These are phyloP conservation scores for Tychaedon coryphoeus DNA, from an alignment of 2,113 vertebrate species.

Conservation along the genomic window DNA sequence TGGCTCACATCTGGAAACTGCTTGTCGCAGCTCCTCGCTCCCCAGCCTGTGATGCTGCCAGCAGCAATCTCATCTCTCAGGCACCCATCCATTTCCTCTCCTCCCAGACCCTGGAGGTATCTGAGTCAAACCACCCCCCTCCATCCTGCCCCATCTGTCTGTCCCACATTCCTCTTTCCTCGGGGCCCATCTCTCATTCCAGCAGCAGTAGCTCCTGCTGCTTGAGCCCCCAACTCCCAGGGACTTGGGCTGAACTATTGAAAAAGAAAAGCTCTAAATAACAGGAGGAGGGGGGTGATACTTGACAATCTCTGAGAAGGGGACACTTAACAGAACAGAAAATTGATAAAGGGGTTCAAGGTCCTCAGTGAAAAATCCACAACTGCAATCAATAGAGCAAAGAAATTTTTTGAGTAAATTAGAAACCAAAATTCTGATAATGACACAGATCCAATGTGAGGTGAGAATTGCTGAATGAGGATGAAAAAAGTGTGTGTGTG, in stretches of 20 bases:
- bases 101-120: neutral
- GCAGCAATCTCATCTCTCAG: conserved; percentile 14
- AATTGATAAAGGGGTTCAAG: neutral
- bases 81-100: neutral
- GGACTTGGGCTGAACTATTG: neutral
- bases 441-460: neutral
- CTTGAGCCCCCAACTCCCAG: neutral
- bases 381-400: neutral
- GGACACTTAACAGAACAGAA: neutral
- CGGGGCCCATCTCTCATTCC: neutral
- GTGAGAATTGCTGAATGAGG: neutral
- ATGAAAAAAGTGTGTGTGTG: neutral
- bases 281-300: neutral
- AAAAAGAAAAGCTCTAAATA: neutral
- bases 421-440: neutral
- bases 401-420: neutral
- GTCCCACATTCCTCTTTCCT: conserved; percentile 15
- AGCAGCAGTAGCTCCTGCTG: neutral
- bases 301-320: neutral
- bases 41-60: conserved; percentile 22
- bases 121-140: neutral
- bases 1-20: neutral
- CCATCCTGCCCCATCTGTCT: conserved; percentile 12
- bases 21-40: neutral
- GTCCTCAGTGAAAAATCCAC: neutral